Evolutionary conservation across 2,113 vertebrate genomes (phyloP).

Genomic region (Formicarius rufipectus): DNA sequence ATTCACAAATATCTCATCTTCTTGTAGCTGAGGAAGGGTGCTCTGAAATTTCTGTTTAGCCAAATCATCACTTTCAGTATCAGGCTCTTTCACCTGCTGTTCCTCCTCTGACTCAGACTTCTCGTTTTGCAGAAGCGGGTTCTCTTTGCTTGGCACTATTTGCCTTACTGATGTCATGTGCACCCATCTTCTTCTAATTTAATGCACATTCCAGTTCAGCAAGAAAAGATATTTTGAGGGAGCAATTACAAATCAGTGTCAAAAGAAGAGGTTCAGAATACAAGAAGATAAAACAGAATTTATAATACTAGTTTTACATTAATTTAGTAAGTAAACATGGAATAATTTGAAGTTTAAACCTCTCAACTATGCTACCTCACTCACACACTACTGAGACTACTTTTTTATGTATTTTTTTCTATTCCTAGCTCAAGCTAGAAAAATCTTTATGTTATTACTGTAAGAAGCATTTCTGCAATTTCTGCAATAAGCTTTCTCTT

Average conservation of each 20-base stretch:
- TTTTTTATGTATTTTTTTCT: not conserved
- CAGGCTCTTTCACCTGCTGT: slow-evolving; percentile 63
- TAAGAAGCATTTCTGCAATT: slow-evolving; percentile 22
- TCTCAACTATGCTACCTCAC: not conserved
- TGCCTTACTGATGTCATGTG: slow-evolving; percentile 47
- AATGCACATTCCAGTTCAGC: slow-evolving; percentile 49
- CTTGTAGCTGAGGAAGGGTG: slow-evolving; percentile 66
- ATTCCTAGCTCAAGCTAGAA: slow-evolving; percentile 4
- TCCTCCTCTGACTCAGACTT: slow-evolving; percentile 51
- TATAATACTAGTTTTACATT: not conserved
- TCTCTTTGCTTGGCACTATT: slow-evolving; percentile 58
- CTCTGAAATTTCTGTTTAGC: slow-evolving; percentile 75
- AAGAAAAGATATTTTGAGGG: slow-evolving; percentile 37
- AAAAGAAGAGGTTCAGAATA: slow-evolving; percentile 25
- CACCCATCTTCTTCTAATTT: slow-evolving; percentile 67
- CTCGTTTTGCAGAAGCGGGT: slow-evolving; percentile 57
- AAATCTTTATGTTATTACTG: not conserved
- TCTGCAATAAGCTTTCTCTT: slow-evolving; percentile 34
- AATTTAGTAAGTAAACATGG: not conserved
- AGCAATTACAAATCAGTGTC: slow-evolving; percentile 54
- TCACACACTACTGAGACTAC: not conserved
- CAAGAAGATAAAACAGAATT: slow-evolving; percentile 24
- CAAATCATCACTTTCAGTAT: slow-evolving; percentile 83
- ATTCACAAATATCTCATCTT: slow-evolving; percentile 72
- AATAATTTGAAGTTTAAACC: not conserved